Percentiles rank a stretch among this genome's conserved stretches.
These are phyloP conservation scores for Theristicus caerulescens DNA, from an alignment of 2,113 vertebrate species.

Conservation along the genomic window DNA sequence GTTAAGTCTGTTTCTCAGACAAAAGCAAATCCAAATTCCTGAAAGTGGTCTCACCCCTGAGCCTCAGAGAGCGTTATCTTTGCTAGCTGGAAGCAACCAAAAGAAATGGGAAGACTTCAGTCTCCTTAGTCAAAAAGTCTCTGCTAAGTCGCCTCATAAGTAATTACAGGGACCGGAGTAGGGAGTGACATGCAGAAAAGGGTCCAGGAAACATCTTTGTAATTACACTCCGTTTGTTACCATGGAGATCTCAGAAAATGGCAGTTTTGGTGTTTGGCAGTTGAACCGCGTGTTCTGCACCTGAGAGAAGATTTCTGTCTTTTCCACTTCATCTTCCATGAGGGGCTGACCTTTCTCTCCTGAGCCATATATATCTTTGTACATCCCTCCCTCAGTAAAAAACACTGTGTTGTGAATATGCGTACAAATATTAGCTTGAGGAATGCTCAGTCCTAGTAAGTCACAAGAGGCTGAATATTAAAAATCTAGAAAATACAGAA, in stretches of 20 bases:
- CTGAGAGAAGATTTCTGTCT: not conserved
- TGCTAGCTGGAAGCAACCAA: constrained; percentile 3
- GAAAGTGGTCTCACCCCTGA: not conserved
- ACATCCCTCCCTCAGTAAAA: not conserved
- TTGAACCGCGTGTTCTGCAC: not conserved
- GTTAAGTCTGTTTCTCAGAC: constrained; percentile 1
- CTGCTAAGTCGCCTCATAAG: not conserved
- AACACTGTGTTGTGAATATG: not conserved
- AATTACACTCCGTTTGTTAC: not conserved
- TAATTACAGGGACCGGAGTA: not conserved
- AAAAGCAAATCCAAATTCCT: not conserved
- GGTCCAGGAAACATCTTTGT: not conserved
- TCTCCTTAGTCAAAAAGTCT: not conserved
- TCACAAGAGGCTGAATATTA: not conserved
- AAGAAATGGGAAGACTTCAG: not conserved
- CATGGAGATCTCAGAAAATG: not conserved
- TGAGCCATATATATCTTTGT: not conserved
- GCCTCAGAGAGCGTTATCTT: not conserved
- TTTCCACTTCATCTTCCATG: not conserved
- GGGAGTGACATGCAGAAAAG: not conserved
- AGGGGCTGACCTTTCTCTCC: not conserved
- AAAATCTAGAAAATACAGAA: not conserved
- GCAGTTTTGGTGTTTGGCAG: not conserved
- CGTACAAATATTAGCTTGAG: not conserved
- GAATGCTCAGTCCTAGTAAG: not conserved